Conservation (phyloP, 2,113 vertebrate species). For the Aldabrachelys gigantea region DNA sequence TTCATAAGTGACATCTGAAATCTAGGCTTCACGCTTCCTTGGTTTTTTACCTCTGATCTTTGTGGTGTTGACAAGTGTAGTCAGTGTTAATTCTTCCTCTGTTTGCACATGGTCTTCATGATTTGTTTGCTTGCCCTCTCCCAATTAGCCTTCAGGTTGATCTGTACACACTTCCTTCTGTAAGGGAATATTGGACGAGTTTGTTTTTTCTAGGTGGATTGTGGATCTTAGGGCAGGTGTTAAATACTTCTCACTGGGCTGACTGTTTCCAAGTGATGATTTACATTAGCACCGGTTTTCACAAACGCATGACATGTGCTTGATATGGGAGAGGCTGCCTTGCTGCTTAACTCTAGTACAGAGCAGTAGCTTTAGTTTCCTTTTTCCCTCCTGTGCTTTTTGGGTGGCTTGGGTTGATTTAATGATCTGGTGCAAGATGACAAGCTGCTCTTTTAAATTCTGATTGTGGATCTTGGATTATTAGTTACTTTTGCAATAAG, state of each 20-base stretch:
- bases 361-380: not conserved
- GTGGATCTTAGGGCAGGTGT: not conserved
- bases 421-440: not conserved
- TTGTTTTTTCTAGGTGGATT: not conserved
- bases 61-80: not conserved
- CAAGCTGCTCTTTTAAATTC: not conserved
- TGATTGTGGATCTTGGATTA: rapidly evolving
- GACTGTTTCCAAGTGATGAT: not conserved
- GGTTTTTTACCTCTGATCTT: not conserved
- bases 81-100: not conserved
- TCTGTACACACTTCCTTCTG: not conserved
- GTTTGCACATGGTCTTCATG: not conserved
- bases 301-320: not conserved
- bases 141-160: not conserved
- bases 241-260: not conserved
- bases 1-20: not conserved
- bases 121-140: not conserved
- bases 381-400: rapidly evolving
- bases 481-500: not conserved
- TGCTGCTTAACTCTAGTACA: not conserved
- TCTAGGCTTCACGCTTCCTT: not conserved
- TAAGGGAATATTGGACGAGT: not conserved
- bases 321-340: not conserved
- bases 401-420: not conserved
- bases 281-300: not conserved